Conservation (phyloP, 2,797 vertebrate genomes). For the Rhinophrynus dorsalis region DNA sequence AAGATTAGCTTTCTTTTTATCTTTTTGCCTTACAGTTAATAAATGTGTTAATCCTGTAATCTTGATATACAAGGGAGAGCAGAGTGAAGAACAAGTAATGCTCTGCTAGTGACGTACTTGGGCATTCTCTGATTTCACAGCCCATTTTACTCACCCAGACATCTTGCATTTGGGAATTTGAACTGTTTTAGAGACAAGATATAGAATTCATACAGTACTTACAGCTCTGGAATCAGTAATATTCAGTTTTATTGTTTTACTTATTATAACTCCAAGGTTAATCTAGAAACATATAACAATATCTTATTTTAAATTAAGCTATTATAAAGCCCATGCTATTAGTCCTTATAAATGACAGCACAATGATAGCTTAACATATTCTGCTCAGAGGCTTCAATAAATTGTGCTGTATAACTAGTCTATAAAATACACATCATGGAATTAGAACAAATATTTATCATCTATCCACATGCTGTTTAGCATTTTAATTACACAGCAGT, state of each 20-base stretch:
- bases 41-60: too few relatives aligned
- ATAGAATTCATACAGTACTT: conserved; percentile 36
- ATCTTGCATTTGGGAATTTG: not conserved
- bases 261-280: conserved; percentile 39
- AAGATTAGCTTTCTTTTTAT: too few relatives aligned
- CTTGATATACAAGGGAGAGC: not conserved
- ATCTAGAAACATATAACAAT: conserved; percentile 12
- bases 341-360: conserved; percentile 40
- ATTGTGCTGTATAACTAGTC: not conserved
- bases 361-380: conserved; percentile 27
- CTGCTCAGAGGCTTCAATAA: conserved; percentile 20
- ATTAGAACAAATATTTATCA: conserved; percentile 51
- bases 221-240: conserved; percentile 33
- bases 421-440: conserved; percentile 1
- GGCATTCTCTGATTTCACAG: not conserved
- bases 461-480: conserved; percentile 41
- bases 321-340: conserved; percentile 30
- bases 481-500: conserved; percentile 52
- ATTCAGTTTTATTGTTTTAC: conserved; percentile 50
- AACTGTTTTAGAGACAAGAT: not conserved
- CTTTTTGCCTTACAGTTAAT: too few relatives aligned
- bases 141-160: not conserved
- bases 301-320: conserved; percentile 23
- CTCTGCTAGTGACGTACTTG: not conserved
- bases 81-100: not conserved